A percentile compares a stretch with the other conserved stretches of the same genome.
Evolutionary conservation across 2,113 vertebrate species (phyloP).

Genomic region (Salvelinus namaycush): DNA sequence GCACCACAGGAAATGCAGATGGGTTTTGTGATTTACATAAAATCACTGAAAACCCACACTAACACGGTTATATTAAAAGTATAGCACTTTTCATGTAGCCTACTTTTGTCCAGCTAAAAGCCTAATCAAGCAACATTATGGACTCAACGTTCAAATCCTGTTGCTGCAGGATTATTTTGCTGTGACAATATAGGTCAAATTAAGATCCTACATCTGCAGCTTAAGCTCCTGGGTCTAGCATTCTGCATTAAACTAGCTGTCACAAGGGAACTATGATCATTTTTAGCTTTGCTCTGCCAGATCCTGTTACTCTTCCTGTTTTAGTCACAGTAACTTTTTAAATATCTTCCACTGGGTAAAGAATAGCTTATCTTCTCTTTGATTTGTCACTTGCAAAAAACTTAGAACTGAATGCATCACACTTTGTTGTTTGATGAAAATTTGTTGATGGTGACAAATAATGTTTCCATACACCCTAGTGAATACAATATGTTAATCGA

Average conservation of each 20-base stretch:
- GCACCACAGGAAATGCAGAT: too few relatives aligned
- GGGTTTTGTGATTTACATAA: too few relatives aligned
- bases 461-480: background rate
- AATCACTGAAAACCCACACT: too few relatives aligned
- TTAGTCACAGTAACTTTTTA: background rate
- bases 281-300: constrained; percentile 17
- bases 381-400: background rate
- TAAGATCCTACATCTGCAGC: background rate
- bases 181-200: too few relatives aligned
- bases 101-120: too few relatives aligned
- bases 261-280: constrained; percentile 18
- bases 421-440: background rate
- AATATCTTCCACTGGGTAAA: background rate
- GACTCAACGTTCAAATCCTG: too few relatives aligned
- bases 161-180: too few relatives aligned
- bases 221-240: constrained; percentile 16
- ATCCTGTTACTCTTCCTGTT: constrained; percentile 6
- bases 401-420: background rate
- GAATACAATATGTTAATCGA: background rate
- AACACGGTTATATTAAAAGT: too few relatives aligned
- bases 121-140: too few relatives aligned
- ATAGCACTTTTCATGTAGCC: too few relatives aligned
- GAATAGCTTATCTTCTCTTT: background rate
- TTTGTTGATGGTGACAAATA: background rate
- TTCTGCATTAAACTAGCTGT: constrained; percentile 29